phyloP scores from a whole-genome alignment of 2,113 vertebrate species.

The Peromyscus maniculatus region DNA sequence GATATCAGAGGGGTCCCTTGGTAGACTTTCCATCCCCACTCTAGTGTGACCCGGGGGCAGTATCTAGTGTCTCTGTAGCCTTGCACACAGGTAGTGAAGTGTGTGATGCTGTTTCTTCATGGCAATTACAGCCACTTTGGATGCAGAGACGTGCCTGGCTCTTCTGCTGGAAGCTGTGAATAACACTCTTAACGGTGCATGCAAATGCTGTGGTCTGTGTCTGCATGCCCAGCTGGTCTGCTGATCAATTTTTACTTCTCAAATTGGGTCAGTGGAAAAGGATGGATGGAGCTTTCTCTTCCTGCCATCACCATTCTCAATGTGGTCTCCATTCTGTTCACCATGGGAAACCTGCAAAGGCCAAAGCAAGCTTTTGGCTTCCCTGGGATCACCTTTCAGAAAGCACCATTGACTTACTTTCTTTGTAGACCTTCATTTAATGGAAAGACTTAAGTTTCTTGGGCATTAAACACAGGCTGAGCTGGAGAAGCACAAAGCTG shows the following conservation, averaged over 20 bases:
- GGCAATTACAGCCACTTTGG: background rate
- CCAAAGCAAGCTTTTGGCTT: constrained; percentile 36
- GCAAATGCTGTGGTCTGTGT: constrained; percentile 69
- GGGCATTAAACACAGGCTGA: background rate
- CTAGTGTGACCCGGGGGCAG: too few relatives aligned
- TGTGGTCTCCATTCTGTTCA: background rate
- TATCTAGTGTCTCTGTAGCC: background rate
- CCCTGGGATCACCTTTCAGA: constrained; percentile 47
- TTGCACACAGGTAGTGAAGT: background rate
- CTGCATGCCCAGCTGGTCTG: constrained; percentile 75
- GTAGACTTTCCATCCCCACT: too few relatives aligned
- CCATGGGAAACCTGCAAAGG: background rate
- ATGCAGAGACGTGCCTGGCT: background rate
- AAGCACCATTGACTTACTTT: constrained; percentile 54
- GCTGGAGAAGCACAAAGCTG: background rate
- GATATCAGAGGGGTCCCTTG: background rate
- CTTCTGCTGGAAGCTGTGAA: constrained; percentile 70
- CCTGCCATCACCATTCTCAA: background rate
- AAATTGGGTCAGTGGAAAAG: constrained; percentile 77
- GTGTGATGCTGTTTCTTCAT: background rate
- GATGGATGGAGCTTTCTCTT: constrained; percentile 8
- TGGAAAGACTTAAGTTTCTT: constrained; percentile 58
- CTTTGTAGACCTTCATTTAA: constrained; percentile 31
- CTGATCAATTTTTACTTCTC: constrained; percentile 76
- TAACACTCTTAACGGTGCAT: constrained; percentile 60